Conservation (phyloP, 2,888 invertebrate genomes). For the Drosophila emarginata region DNA sequence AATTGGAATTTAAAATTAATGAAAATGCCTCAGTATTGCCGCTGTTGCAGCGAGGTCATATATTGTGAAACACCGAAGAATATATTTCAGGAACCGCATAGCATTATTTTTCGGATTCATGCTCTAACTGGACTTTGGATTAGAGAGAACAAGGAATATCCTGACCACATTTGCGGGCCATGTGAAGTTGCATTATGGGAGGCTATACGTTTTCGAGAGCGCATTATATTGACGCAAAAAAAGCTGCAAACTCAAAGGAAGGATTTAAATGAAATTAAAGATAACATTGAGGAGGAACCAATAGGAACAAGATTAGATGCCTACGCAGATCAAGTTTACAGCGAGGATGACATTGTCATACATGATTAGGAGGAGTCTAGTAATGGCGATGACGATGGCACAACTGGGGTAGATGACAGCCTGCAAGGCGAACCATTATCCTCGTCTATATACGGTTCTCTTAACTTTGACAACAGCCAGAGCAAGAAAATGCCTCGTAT, state of each 20-base stretch:
- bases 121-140: constrained; percentile 60
- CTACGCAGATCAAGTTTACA: constrained; percentile 13
- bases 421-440: not conserved
- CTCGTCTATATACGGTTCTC: constrained; percentile 32
- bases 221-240: constrained; percentile 61
- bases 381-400: too few species aligned
- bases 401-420: not conserved
- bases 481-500: constrained; percentile 46
- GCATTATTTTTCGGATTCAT: constrained; percentile 63
- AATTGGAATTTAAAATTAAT: constrained; percentile 16
- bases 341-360: not conserved
- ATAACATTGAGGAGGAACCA: not conserved
- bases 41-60: constrained; percentile 63
- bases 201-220: constrained; percentile 59
- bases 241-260: constrained; percentile 32
- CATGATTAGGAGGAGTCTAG: not conserved
- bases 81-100: constrained; percentile 49
- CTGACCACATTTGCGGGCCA: constrained; percentile 57
- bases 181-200: constrained; percentile 51
- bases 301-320: not conserved
- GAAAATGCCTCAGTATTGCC: constrained; percentile 57
- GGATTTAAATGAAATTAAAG: constrained; percentile 21
- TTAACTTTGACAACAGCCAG: constrained; percentile 49
- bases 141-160: constrained; percentile 36
- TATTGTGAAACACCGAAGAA: constrained; percentile 40